Conservation (phyloP, 2,113 vertebrate species). For the rat (Rattus norvegicus) region DNA sequence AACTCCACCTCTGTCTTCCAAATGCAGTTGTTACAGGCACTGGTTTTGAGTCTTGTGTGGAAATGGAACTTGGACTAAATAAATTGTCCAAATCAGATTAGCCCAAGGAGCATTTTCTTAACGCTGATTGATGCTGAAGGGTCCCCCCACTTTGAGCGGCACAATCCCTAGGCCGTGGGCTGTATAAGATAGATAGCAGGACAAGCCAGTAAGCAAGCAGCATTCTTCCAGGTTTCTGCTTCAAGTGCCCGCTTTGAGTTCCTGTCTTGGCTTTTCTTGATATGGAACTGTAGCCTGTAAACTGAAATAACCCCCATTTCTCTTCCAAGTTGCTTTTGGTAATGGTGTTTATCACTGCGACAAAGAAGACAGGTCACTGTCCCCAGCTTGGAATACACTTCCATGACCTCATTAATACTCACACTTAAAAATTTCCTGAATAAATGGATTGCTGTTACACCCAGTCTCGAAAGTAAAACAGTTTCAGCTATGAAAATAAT, state of each 20-base stretch:
- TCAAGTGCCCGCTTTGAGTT: not conserved
- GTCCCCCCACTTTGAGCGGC: not conserved
- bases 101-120: no score
- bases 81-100: not conserved
- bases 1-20: not conserved
- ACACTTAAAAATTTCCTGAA: not conserved
- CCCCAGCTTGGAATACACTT: not conserved
- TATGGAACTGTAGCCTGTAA: not conserved
- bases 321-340: not conserved
- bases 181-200: not conserved
- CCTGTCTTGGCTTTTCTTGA: not conserved
- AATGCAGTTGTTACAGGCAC: not conserved
- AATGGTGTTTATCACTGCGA: not conserved
- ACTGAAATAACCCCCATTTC: not conserved
- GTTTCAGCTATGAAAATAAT: slow-evolving; percentile 35
- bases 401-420: not conserved
- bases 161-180: not conserved
- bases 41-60: not conserved
- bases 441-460: not conserved
- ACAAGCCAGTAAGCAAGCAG: not conserved
- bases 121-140: not conserved
- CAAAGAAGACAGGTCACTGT: not conserved
- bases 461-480: not conserved
- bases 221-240: not conserved
- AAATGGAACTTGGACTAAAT: not conserved